Base-by-base conservation (phyloP, 2,113 vertebrate genomes). In the Hydrolagus affinis region DNA sequence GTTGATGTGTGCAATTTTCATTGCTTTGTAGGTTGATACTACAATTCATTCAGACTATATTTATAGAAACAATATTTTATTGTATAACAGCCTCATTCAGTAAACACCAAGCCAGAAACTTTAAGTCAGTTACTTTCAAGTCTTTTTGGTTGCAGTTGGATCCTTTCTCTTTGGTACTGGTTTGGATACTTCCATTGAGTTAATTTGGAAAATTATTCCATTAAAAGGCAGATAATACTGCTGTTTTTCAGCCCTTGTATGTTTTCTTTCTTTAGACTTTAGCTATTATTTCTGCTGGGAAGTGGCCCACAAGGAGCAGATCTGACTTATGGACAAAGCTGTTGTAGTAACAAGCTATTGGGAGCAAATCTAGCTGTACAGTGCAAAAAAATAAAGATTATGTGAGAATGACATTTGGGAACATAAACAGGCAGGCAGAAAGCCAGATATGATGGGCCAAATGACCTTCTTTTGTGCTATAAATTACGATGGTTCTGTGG, bases 31-130 rank as follows among this genome's bases (percentile, higher is more conserved):
- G 8, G 32, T 56, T 0, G 8, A 44, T 75, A 28, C 8, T 19
- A 75, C 17, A 75, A 75, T 75, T 75, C 17, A 8, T 73, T 73
- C 25, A 32, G 30, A 30, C 28, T 73, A 73, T 73, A 73, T 73
- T 73, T 73, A 71, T 30, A 73, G 71, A 73, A 73, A 30, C 71
- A 70, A 15, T 8, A 70, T 8, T 21, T 44, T 75, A 75, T 56
- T 19, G 21, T 8, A 32, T 56, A 56, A 1, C 28, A 75, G 73
- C 1, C 32, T 56, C 6, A 3, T 75, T 75, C 21, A 44, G 73
- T 32, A 4, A 21, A 56, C 25, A 30, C 17, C 17, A 56, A 9
- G 32, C 56, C 56, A 75, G 73, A 75, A 44, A 14, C 25, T 32
- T 75, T 75, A 56, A 73, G 10, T 11, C 71, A 73, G 4, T 73